Evolutionary conservation across 2,888 invertebrate genomes (phyloP).

Genomic region (Sylvicola cinctus): DNA sequence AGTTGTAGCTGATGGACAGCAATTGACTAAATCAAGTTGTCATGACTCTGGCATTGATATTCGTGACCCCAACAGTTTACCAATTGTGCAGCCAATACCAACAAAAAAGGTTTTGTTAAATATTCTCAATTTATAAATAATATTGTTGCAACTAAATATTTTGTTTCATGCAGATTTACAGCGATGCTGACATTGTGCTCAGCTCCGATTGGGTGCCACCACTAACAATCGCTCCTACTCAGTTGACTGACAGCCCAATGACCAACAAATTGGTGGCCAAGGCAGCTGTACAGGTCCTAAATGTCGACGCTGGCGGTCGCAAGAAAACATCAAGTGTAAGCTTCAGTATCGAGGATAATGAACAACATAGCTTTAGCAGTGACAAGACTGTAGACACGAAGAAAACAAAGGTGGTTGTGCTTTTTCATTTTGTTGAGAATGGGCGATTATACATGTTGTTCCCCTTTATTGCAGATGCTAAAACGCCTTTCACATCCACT

Average conservation of each 20-base stretch:
- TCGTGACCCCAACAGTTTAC: slow-evolving; percentile 38
- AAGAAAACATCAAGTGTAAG: slow-evolving; percentile 54
- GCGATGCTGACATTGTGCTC: slow-evolving; percentile 72
- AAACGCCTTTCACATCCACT: slow-evolving; percentile 80
- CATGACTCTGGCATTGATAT: slow-evolving; percentile 83
- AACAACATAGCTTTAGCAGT: slow-evolving; percentile 11
- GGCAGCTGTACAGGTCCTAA: not conserved
- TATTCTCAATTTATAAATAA: not conserved
- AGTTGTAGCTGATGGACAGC: slow-evolving; percentile 31
- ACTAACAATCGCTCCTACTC: slow-evolving; percentile 53
- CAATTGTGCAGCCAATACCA: slow-evolving; percentile 39
- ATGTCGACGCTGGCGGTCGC: slow-evolving; percentile 27
- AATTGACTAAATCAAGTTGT: slow-evolving; percentile 62
- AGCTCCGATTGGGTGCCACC: slow-evolving; percentile 78
- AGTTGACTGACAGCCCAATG: slow-evolving; percentile 33
- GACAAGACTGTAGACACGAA: slow-evolving; percentile 9
- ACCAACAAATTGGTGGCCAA: slow-evolving; percentile 16
- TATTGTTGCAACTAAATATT: not conserved
- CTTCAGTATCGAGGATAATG: slow-evolving; percentile 43
- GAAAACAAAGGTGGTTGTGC: not conserved
- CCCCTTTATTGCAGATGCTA: slow-evolving; percentile 46
- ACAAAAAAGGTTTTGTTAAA: slow-evolving; percentile 20
- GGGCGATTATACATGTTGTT: too few relatives aligned
- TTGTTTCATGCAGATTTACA: slow-evolving; percentile 36
- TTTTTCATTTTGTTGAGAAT: too few relatives aligned